Evolutionary conservation across 2,113 vertebrate genomes (phyloP), one percentile per base, ranked within the genome.

Genomic region (Myotis yumanensis): DNA sequence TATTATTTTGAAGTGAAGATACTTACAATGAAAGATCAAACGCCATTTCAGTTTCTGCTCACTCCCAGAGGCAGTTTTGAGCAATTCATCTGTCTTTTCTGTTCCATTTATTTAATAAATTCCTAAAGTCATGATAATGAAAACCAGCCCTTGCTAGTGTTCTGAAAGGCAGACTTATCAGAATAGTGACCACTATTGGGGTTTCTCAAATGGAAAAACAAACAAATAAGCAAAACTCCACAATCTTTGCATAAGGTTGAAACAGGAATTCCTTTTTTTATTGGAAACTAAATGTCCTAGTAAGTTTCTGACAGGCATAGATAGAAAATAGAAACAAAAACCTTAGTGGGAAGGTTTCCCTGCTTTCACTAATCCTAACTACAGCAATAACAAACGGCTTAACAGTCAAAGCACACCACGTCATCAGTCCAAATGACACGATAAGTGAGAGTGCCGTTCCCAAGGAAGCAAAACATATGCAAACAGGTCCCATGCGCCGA

Each of bases 251-350:
- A 76, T 91, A 95, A 96, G 93, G 97, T 95, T 98, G 96, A 97
- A 97, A 97, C 90, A 95, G 91, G 75, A 97, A 97, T 97, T 98
- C 80, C 16, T 96, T 77, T 92, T 98, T 98, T 98, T 98, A 98
- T 98, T 98, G 96, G 89, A 90, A 96, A 95, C 51, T 96, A 96
- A 96, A 96, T 95, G 96, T 94, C 92, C 95, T 66, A 96, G 90
- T 77, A 95, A 69, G 77, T 94, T 97, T 97, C 95, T 97, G 88
- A 98, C 97, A 98, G 96, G 94, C 96, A 95, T 64, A 97, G 77
- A 97, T 91, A 98, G 95, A 97, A 98, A 96, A 97, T 64, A 68
- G 94, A 97, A 97, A 95, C 80, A 52, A 59, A 94, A 87, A 93
- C 46, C 43, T 95, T 96, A 73, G 77, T 71, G 94, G 96, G 85